Percentiles rank a stretch among this genome's conserved stretches.
Evolutionary conservation across 2,113 vertebrate species (phyloP).

Genomic region (Corythoichthys intestinalis): DNA sequence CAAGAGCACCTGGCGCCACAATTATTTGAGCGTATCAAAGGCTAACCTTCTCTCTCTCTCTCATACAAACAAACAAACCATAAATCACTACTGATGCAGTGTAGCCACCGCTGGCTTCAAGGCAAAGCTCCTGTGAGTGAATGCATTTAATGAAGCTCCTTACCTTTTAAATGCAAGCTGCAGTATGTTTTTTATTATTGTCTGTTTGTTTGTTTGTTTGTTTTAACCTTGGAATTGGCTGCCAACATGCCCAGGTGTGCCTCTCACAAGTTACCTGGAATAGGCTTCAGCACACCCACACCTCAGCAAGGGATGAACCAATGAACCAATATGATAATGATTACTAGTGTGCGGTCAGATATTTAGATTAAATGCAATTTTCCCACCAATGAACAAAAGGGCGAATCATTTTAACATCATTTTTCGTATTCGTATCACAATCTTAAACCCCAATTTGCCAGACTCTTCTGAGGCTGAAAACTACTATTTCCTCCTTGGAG

Average conservation of each 20-base stretch:
- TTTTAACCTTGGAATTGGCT: background rate
- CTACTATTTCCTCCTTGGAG: constrained; percentile 19
- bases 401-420: too few species aligned
- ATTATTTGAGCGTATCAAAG: constrained; percentile 57
- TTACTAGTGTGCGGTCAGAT: too few species aligned
- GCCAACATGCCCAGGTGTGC: too few species aligned
- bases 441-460: constrained; percentile 9
- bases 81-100: constrained; percentile 61
- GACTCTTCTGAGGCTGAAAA: constrained; percentile 6
- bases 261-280: too few species aligned
- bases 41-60: constrained; percentile 42
- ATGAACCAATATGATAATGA: too few species aligned
- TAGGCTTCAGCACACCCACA: too few species aligned
- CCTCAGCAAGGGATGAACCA: too few species aligned
- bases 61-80: constrained; percentile 63
- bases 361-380: background rate
- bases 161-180: background rate
- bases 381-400: too few species aligned
- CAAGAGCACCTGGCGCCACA: constrained; percentile 41
- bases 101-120: constrained; percentile 19
- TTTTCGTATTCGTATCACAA: background rate
- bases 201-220: background rate
- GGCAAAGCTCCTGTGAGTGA: background rate
- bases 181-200: background rate
- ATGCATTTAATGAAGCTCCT: background rate